Evolutionary conservation across 2,113 vertebrate genomes (phyloP), one percentile per base, ranked within the genome.

Genomic region (Rhynchomys soricoides): DNA sequence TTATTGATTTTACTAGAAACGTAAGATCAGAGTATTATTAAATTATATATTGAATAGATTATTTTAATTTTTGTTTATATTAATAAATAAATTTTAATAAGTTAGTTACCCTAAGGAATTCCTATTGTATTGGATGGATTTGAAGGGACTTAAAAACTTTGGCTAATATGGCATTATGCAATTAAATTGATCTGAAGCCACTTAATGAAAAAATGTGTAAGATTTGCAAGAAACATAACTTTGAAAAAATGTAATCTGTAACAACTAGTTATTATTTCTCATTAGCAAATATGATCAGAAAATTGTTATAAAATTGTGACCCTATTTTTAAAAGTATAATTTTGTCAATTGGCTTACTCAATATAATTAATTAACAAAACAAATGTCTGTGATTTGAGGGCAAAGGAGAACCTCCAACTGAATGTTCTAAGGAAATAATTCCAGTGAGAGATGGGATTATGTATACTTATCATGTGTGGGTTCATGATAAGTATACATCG

Each of bases 261-360:
- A 40, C 21, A 91, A 22, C 77, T 73, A 79, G 4, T 96, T 26
- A 7, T 13, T 17, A 40, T 91, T 37, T 92, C 34, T 77, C 75
- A 94, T 74, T 92, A 86, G 70, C 29, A 95, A 89, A 62, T 92
- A 74, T 78, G 13, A 94, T 37, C 43, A 77, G n/a, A 26, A 97
- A 93, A 87, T 96, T 96, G 75, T 64, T 93, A 45, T 96, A 86
- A 93, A 83, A 93, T 92, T 86, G 66, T 62, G 82, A 87, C 22
- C 64, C 86, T 66, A 87, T 29, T 93, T 97, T 66, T 92, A 87
- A 93, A 94, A 95, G 87, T 82, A 7, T 13, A 77, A 81, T 95
- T 94, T 97, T 43, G n/a, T 93, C 92, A 95, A 85, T 75, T 85
- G 15, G 92, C 92, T 89, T 13, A 93, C n/a, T 40, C 77, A n/a